phyloP scores from a whole-genome alignment of 1,140 invertebrate species.

The Vollenhovia emeryi region DNA sequence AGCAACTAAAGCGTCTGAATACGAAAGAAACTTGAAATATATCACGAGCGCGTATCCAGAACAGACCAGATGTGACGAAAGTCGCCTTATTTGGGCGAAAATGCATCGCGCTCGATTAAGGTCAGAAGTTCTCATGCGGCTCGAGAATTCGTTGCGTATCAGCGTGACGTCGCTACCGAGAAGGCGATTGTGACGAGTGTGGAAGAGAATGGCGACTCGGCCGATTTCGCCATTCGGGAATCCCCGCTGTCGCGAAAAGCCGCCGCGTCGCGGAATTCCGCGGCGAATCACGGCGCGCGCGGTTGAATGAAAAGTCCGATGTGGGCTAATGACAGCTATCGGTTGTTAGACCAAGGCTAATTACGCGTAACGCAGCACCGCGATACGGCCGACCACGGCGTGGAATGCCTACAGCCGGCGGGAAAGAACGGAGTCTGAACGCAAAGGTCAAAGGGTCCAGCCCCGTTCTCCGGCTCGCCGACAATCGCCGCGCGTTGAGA shows the following conservation, averaged over 20 bases:
- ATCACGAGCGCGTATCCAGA: not conserved
- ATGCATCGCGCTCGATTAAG: slow-evolving; percentile 22
- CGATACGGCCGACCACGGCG: slow-evolving; percentile 22
- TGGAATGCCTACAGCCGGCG: slow-evolving; percentile 29
- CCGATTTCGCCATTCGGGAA: slow-evolving; percentile 6
- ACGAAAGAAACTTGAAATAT: not conserved
- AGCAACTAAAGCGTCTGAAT: not conserved
- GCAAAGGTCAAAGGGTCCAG: slow-evolving; percentile 38
- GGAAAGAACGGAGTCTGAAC: slow-evolving; percentile 17
- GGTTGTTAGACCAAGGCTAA: slow-evolving; percentile 57
- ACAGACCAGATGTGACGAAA: not conserved
- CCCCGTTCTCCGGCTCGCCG: slow-evolving; percentile 28
- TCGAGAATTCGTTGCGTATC: slow-evolving; percentile 38
- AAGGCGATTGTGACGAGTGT: slow-evolving; percentile 32
- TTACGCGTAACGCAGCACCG: slow-evolving; percentile 45
- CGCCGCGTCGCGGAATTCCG: not conserved
- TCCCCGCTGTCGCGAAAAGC: not conserved
- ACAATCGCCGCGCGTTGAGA: slow-evolving; percentile 7
- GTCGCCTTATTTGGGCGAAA: slow-evolving; percentile 30
- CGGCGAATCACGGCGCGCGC: not conserved
- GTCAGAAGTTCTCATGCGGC: not conserved
- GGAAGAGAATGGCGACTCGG: not conserved
- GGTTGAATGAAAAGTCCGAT: slow-evolving; percentile 54
- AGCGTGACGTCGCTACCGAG: slow-evolving; percentile 17
- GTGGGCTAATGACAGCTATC: slow-evolving; percentile 55